Conservation (phyloP, 1,140 invertebrate species). For the Trichonephila clavipes region DNA sequence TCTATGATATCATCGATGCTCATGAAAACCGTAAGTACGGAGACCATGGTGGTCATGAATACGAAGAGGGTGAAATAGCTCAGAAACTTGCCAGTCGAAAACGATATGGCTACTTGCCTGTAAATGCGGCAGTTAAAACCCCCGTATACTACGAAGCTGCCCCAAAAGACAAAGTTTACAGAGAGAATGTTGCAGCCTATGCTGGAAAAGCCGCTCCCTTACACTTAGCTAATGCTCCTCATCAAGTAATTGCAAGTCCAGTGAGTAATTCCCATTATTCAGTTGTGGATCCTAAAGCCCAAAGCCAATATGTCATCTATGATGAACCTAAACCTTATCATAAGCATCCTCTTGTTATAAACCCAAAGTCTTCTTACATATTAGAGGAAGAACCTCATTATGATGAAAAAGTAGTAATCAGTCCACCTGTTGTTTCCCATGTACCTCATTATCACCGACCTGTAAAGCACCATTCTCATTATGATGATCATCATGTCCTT, state of each 20-base stretch:
- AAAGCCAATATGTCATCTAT: neutral
- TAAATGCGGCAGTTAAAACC: neutral
- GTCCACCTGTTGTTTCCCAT: constrained; percentile 3
- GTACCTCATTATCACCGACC: neutral
- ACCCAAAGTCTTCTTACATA: constrained; percentile 42
- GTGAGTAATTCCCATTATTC: constrained; percentile 60
- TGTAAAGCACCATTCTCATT: neutral
- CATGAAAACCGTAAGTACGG: constrained; percentile 52
- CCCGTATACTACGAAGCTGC: constrained; percentile 25
- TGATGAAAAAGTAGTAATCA: neutral
- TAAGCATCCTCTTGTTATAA: neutral
- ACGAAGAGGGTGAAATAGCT: constrained; percentile 56
- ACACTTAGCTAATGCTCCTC: neutral
- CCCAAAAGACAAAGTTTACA: constrained; percentile 43
- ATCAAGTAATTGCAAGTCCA: constrained; percentile 39
- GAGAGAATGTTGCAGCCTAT: constrained; percentile 56
- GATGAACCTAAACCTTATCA: constrained; percentile 30
- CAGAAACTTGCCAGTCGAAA: neutral
- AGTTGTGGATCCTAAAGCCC: constrained; percentile 49
- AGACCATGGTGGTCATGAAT: constrained; percentile 67
- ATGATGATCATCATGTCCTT: neutral
- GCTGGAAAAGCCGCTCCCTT: constrained; percentile 33
- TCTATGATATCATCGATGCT: constrained; percentile 49
- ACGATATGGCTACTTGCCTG: constrained; percentile 31
- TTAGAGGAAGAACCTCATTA: constrained; percentile 37